Conservation (phyloP, 2,888 invertebrate genomes). For the Parasteatoda lunata region DNA sequence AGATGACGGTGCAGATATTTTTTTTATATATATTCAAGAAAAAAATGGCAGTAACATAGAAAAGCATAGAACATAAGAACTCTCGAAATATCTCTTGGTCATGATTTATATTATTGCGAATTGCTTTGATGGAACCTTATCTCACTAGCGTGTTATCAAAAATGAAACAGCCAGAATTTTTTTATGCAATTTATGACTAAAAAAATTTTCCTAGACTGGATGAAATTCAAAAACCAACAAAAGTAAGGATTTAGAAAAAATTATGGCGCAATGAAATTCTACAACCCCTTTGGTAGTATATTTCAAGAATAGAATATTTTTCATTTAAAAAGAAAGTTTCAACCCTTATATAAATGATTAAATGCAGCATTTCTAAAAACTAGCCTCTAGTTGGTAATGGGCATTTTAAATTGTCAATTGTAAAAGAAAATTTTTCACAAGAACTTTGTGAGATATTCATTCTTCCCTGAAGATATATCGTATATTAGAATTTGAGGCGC, state of each 20-base stretch:
- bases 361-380: too few species aligned
- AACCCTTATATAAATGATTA: too few species aligned
- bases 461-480: too few species aligned
- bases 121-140: constrained; percentile 52
- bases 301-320: neutral
- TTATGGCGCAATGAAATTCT: constrained; percentile 47
- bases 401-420: neutral
- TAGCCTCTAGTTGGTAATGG: too few species aligned
- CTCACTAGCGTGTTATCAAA: constrained; percentile 42
- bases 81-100: neutral
- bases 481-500: too few species aligned
- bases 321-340: neutral
- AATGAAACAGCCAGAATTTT: constrained; percentile 43
- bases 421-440: too few species aligned
- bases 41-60: too few species aligned
- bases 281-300: constrained; percentile 20
- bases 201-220: constrained; percentile 14
- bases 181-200: constrained; percentile 31
- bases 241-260: constrained; percentile 30
- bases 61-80: neutral
- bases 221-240: neutral
- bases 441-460: too few species aligned
- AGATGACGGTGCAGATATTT: too few species aligned
- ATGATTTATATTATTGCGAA: constrained; percentile 44
- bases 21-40: too few species aligned